A percentile compares a stretch with the other conserved stretches of the same genome.
phyloP scores from a whole-genome alignment of 2,888 invertebrate genomes.

The Calliopum simillimum region DNA sequence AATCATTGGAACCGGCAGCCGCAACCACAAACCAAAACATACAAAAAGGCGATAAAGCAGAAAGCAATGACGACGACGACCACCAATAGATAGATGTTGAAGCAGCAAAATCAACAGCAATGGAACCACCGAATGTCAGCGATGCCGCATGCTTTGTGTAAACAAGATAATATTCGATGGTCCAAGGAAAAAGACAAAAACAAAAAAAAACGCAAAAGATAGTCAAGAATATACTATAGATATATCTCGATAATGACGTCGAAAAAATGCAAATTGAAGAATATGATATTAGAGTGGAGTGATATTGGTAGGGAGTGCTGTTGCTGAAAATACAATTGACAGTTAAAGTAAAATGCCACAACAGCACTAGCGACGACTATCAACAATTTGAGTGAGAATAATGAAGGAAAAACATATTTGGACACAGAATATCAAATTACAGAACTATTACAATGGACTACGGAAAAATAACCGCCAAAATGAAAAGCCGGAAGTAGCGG shows the following conservation, averaged over 20 bases:
- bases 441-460: background rate
- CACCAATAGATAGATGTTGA: background rate
- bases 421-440: constrained; percentile 13
- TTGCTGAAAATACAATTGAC: constrained; percentile 15
- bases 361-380: background rate
- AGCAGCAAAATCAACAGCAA: background rate
- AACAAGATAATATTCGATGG: constrained; percentile 24
- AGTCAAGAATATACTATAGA: background rate
- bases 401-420: background rate
- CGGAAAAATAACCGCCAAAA: background rate
- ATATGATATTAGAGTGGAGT: background rate
- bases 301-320: background rate
- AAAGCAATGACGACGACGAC: background rate
- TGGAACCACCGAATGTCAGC: background rate
- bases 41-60: background rate
- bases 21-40: constrained; percentile 7
- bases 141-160: constrained; percentile 10
- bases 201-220: background rate
- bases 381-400: constrained; percentile 5
- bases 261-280: constrained; percentile 8
- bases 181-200: background rate
- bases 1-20: background rate
- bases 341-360: constrained; percentile 24
- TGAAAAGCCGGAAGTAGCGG: background rate
- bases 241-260: constrained; percentile 2